These are phyloP conservation scores for Lagopus leucura DNA, from an alignment of 2,113 vertebrate genomes.

Conservation along the genomic window DNA sequence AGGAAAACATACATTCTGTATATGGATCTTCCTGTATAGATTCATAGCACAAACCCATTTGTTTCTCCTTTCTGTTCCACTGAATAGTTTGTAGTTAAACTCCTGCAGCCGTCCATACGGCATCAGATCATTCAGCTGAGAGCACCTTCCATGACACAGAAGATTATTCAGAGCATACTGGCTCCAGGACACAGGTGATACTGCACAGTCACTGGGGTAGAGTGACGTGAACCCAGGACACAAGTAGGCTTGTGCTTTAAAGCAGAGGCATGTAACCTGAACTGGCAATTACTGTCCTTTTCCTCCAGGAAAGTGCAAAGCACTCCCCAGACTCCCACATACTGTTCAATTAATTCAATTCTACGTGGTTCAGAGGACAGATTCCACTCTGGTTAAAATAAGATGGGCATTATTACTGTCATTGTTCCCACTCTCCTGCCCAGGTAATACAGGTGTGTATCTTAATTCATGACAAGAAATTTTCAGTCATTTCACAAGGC, in stretches of 20 bases:
- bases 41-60: background rate
- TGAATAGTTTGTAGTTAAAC: background rate
- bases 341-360: background rate
- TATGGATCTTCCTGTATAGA: background rate
- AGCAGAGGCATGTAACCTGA: fast-evolving
- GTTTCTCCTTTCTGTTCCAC: background rate
- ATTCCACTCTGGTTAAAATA: background rate
- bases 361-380: fast-evolving
- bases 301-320: background rate
- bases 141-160: background rate
- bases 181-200: background rate
- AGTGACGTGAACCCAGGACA: background rate
- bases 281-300: background rate
- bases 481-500: background rate
- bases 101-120: background rate
- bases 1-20: background rate
- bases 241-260: fast-evolving
- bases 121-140: background rate
- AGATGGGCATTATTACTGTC: background rate
- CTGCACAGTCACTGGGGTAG: background rate
- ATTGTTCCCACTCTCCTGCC: background rate
- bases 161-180: no score
- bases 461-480: background rate
- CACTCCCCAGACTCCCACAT: fast-evolving
- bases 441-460: background rate